Base-by-base conservation (phyloP, 2,797 vertebrate genomes). In the Rhinella marina region DNA sequence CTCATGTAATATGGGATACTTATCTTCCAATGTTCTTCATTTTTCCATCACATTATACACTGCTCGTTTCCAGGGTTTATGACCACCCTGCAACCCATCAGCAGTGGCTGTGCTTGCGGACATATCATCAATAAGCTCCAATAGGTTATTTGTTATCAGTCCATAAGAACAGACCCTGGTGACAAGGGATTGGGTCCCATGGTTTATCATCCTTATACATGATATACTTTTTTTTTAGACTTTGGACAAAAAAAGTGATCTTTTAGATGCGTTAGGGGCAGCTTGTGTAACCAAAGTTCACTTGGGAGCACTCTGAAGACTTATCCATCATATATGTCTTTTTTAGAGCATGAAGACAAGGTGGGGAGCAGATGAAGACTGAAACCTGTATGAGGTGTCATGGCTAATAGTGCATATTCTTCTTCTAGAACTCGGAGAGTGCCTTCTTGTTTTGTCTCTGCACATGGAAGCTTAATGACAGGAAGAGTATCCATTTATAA, bases 401-500 rank as follows among this genome's bases (percentile, higher is more conserved):
- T 23, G 54, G 23, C 29, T 16, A 62, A 85, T 76, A 64, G 19
- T 23, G 68, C 84, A 78, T 86, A 78, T 86, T 62, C 64, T 70
- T 29, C 54, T 27, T 72, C 52, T 17, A 29, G 85, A 73, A 27
- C 23, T n/a, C 66, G 17, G n/a, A 59, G 50, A 81, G 27, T 56
- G 68, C 59, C 17, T 76, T 25, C 32, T 52, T 64, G 56, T 76
- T 76, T 75, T 62, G 59, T 19, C 27, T 10, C 85, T 50, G 19
- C 66, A 27, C 76, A 79, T 68, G 80, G 54, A 81, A 61, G 73
- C 50, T 76, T 72, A 84, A 59, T 72, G 72, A 59, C 56, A 93
- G n/a, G 89, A 91, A 92, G 92, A 90, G 90, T 90, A 93, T 81
- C 91, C 88, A 91, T 93, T 93, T 93, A 92, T 94, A 95, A 93